These are phyloP conservation scores for Hemicrepidius hirtus DNA, from an alignment of 2,888 invertebrate species.

Conservation along the genomic window DNA sequence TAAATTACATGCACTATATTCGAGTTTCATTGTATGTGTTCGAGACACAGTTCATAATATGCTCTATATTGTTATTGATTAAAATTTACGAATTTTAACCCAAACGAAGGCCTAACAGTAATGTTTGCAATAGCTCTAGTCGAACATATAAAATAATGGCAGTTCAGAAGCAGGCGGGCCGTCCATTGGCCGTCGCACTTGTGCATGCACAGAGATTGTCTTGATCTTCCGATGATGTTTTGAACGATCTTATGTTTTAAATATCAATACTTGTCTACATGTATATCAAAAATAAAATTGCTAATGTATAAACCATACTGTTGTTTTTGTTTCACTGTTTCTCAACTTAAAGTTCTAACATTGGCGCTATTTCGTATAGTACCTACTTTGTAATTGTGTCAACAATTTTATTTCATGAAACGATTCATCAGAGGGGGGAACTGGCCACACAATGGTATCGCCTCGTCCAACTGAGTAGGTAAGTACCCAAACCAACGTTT, in stretches of 20 bases:
- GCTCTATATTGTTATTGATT: conserved; percentile 52
- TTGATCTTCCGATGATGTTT: conserved; percentile 70
- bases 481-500: too few relatives aligned
- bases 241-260: conserved; percentile 69
- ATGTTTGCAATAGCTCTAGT: conserved; percentile 68
- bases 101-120: conserved; percentile 65
- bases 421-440: too few relatives aligned
- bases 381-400: too few relatives aligned
- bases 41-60: conserved; percentile 54
- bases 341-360: too few relatives aligned
- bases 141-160: conserved; percentile 51
- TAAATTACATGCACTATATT: conserved; percentile 60
- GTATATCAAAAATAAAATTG: conserved; percentile 67
- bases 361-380: too few relatives aligned
- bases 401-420: too few relatives aligned
- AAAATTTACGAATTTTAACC: conserved; percentile 53
- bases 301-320: conserved; percentile 61
- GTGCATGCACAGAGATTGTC: conserved; percentile 66
- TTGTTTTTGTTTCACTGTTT: neutral
- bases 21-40: conserved; percentile 66
- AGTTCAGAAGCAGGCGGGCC: conserved; percentile 56
- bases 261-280: conserved; percentile 71
- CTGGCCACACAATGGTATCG: too few relatives aligned
- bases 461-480: too few relatives aligned
- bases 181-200: conserved; percentile 65